A percentile compares a stretch with the other conserved stretches of the same genome.
Evolutionary conservation across 1,140 invertebrate species (phyloP).

Genomic region (Procambarus virginalis): DNA sequence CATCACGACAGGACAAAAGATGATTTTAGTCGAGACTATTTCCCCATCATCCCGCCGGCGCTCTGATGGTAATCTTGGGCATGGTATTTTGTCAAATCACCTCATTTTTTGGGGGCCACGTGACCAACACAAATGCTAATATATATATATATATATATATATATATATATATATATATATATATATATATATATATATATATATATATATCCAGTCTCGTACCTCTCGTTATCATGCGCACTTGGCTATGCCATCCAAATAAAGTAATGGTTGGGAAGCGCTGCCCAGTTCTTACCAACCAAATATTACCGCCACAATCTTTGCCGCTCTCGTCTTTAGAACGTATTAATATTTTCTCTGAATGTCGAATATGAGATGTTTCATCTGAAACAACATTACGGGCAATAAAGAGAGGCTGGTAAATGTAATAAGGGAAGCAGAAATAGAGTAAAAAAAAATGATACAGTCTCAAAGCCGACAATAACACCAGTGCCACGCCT

Average conservation of each 20-base stretch:
- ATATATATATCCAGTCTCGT: neutral
- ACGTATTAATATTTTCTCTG: slow-evolving; percentile 5
- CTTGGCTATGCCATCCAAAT: slow-evolving; percentile 9
- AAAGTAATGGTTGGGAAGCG: neutral
- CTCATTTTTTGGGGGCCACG: too few species aligned
- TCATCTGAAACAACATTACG: neutral
- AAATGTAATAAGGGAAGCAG: slow-evolving; percentile 27
- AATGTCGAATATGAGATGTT: neutral
- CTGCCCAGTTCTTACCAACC: neutral
- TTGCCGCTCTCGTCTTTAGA: neutral
- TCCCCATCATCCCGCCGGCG: too few species aligned
- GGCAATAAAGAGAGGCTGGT: neutral
- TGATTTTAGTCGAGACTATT: too few species aligned
- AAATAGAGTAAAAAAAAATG: slow-evolving; percentile 15
- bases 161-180: too few species aligned
- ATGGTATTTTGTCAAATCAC: too few species aligned
- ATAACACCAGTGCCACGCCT: slow-evolving; percentile 38
- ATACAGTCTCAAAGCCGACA: slow-evolving; percentile 24
- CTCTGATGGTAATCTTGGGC: too few species aligned
- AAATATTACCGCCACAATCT: neutral
- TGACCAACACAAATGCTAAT: too few species aligned
- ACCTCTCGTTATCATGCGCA: neutral
- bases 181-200: neutral
- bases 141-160: too few species aligned
- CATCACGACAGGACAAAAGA: too few species aligned